phyloP scores from a whole-genome alignment of 2,888 invertebrate species.

The Malachius bipustulatus region DNA sequence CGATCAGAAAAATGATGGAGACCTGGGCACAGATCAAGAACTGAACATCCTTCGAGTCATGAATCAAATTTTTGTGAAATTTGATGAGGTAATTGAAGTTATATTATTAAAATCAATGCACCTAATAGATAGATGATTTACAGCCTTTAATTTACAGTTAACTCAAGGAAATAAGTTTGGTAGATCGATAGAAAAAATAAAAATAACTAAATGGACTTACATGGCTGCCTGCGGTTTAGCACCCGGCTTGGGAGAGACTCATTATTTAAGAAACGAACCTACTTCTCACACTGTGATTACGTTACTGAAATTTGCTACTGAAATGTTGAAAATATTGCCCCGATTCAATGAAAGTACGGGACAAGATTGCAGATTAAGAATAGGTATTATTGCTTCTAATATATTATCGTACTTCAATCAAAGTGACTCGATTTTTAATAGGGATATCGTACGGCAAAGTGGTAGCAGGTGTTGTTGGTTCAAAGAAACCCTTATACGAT shows the following conservation, averaged over 20 bases:
- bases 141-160: constrained; percentile 10
- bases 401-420: background rate
- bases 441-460: constrained; percentile 86
- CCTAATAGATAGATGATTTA: no score
- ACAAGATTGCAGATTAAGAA: constrained; percentile 55
- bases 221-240: constrained; percentile 94
- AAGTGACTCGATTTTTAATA: constrained; percentile 28
- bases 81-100: constrained; percentile 72
- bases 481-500: constrained; percentile 87
- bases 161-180: constrained; percentile 30
- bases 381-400: constrained; percentile 42
- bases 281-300: constrained; percentile 39
- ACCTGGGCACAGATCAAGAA: constrained; percentile 51
- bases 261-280: constrained; percentile 22
- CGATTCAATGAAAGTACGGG: constrained; percentile 36
- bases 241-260: constrained; percentile 53
- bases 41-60: constrained; percentile 40
- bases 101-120: no score
- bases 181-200: constrained; percentile 84
- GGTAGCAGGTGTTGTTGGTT: constrained; percentile 90
- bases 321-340: constrained; percentile 51
- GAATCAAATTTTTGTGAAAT: constrained; percentile 86
- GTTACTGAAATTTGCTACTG: constrained; percentile 60
- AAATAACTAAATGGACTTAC: constrained; percentile 92
- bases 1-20: constrained; percentile 43